Evolutionary conservation across 1,140 invertebrate genomes (phyloP).

Genomic region (Eriosoma lanigerum): DNA sequence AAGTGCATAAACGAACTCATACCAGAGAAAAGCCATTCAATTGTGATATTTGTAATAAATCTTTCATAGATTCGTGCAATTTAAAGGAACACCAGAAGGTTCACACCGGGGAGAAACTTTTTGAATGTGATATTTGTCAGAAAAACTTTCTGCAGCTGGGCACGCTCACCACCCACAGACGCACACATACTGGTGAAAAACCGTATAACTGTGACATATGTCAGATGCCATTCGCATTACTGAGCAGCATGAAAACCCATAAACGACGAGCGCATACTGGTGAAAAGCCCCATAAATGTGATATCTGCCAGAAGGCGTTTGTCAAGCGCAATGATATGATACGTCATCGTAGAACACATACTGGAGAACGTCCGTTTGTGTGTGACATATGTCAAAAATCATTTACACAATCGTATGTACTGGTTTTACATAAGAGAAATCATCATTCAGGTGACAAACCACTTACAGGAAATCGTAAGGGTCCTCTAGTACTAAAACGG

Average conservation of each 20-base stretch:
- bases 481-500: not conserved
- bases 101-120: constrained; percentile 61
- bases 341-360: constrained; percentile 54
- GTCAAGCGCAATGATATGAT: constrained; percentile 53
- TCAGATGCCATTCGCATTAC: constrained; percentile 68
- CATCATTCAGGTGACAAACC: constrained; percentile 51
- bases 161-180: constrained; percentile 70
- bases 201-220: constrained; percentile 70
- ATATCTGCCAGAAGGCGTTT: constrained; percentile 72
- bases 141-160: constrained; percentile 72
- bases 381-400: constrained; percentile 54
- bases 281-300: constrained; percentile 67
- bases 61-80: constrained; percentile 62
- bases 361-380: constrained; percentile 55
- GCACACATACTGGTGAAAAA: constrained; percentile 71
- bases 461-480: not conserved
- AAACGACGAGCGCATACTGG: constrained; percentile 69
- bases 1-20: constrained; percentile 60
- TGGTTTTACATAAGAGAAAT: constrained; percentile 53
- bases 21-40: constrained; percentile 60
- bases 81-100: constrained; percentile 61
- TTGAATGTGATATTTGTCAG: constrained; percentile 60
- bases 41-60: constrained; percentile 63
- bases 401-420: constrained; percentile 54
- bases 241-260: constrained; percentile 73